Base-by-base conservation (phyloP, 2,888 invertebrate species). In the Calameuta idolon region DNA sequence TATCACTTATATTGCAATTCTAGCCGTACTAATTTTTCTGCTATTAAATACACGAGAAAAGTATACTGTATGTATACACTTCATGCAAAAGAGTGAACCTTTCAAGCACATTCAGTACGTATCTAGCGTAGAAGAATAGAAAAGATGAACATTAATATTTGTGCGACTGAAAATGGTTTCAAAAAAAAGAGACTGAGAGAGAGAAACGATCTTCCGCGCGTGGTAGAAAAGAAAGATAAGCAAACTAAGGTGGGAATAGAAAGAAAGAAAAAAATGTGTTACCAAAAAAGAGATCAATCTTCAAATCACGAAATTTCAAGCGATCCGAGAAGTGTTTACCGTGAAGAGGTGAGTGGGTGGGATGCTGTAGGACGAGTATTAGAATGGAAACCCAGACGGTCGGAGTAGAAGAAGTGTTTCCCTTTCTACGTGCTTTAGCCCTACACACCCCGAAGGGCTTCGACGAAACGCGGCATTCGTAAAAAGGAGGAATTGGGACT, bases 281-380 rank as follows among this genome's bases (percentile, higher is more conserved):
- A 75, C 78, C 77, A 78, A 76, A 79, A 75, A 77, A 75, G 76
- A 76, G 78, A 79, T 23, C 23, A 55, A 55, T 55, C 55, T 55
- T 55, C 55, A 23, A 55, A 55, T 55, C 23, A 55, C 9, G 23
- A 55, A 55, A 55, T 55, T 55, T 55, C 55, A 23, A 23, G 55
- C 55, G 55, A 55, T 23, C 55, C 9, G 15, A 55, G 55, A 55
- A 55, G 23, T 55, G 55, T 55, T 55, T 55, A 23, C 55, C 55
- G 23, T 55, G 55, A 55, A 55, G 55, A 23, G 23, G 55, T 9
- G 55, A 55, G 55, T 55, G 23, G 55, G 9, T 55, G 55, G 23
- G 55, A 15, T 55, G 55, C 55, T 23, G 55, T 55, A 55, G 55
- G 55, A 55, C 55, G 55, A 55, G 55, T 55, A 55, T 55, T 23